Percentiles rank a stretch among this genome's conserved stretches.
phyloP scores from a whole-genome alignment of 2,888 invertebrate species.

The Andricus curvator region DNA sequence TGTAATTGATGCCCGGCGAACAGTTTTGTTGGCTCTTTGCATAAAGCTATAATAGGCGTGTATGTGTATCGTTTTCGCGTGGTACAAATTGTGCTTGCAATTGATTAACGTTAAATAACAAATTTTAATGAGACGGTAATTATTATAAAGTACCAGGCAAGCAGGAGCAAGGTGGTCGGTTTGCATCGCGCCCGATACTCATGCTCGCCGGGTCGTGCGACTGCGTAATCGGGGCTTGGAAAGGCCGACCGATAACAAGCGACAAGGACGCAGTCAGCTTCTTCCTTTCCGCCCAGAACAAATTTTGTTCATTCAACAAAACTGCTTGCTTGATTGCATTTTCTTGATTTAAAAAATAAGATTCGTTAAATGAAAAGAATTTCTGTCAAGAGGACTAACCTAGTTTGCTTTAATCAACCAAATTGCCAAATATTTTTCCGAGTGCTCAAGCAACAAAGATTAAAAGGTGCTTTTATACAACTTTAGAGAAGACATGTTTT shows the following conservation, averaged over 20 bases:
- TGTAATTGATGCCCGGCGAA: slow-evolving; percentile 4
- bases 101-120: slow-evolving; percentile 77
- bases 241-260: slow-evolving; percentile 49
- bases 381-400: no score
- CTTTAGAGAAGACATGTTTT: background rate
- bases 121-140: slow-evolving; percentile 78
- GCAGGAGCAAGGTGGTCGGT: slow-evolving; percentile 68
- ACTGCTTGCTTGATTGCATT: background rate
- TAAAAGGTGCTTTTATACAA: background rate
- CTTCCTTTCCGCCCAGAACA: background rate
- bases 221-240: slow-evolving; percentile 70
- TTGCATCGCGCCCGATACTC: slow-evolving; percentile 57
- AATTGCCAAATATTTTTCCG: no score
- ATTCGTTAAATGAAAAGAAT: no score
- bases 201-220: slow-evolving; percentile 74
- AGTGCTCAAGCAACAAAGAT: background rate
- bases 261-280: slow-evolving; percentile 30
- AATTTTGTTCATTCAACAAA: no score
- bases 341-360: background rate
- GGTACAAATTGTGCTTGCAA: slow-evolving; percentile 52
- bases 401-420: no score
- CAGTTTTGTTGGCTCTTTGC: slow-evolving; percentile 1
- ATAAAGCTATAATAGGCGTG: slow-evolving; percentile 34
- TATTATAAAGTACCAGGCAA: slow-evolving; percentile 77
- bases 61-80: slow-evolving; percentile 13